Base-by-base conservation (phyloP, 2,797 vertebrate genomes). In the Coregonus suidteri region DNA sequence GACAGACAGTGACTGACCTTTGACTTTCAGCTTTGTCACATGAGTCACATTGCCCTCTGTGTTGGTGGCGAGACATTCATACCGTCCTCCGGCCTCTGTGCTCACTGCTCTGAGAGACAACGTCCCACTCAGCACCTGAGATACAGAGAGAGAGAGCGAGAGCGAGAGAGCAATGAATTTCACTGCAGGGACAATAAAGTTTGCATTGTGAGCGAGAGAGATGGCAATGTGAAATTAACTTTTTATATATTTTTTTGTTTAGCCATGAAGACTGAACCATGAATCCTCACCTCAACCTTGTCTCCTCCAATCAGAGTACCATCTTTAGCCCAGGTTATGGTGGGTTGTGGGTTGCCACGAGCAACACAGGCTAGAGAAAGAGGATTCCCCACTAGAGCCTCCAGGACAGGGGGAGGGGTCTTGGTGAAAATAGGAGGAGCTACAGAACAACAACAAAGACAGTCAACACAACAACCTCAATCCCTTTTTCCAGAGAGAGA, bases 31-130 rank as follows among this genome's bases (percentile, higher is more conserved):
- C 0, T 89, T 94, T 14, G 95, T 97, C 81, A 92, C 75, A 70
- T 94, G 91, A 74, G 91, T 95, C 88, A 93, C 34, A 15, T 94
- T 95, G 81, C 98, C 98, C 91, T 98, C 96, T 0, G 93, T 86
- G 88, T 96, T 99, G 90, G 94, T 95, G 15, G 97, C 96, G 0
- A 95, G 94, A 91, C 98, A 99, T 35, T 92, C 93, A 82, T 98
- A 99, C 78, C 88, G 85, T 79, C 98, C 98, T 0, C 95, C 93
- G 1, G 91, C 92, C 84, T 92, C 80, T 1, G 92, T 88, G 47
- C 90, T 94, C 83, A 94, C 95, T 0, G 75, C 84, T 0, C 18
- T 79, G 35, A 99, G 92, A 81, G 84, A 89, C 84, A 99, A 86
- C 0, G 89, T 95, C 72, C 95, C 97, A 1, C 95, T 96, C 89